Evolutionary conservation across 1,140 invertebrate species (phyloP), one percentile per base, ranked within the genome.

Genomic region (Drosophila ananassae): DNA sequence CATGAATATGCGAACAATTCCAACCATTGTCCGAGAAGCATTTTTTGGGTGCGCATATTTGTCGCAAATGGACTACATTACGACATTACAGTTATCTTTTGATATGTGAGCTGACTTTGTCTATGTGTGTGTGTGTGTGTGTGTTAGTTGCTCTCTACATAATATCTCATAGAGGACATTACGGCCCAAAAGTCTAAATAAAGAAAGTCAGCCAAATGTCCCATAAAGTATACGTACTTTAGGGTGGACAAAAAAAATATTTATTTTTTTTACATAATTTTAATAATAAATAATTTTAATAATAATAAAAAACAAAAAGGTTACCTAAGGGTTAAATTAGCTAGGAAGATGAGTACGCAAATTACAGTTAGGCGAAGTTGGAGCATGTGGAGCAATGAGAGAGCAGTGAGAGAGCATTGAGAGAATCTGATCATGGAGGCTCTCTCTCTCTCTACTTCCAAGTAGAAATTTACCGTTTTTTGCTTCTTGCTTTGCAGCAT

Each of bases 61-160:
- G 81, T 87, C 82, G 78, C 82, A 85, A 85, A 85, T 85, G 82
- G 82, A 85, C 73, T 85, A 85, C 81, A 85, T 84, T 84, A 84
- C 81, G 79, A 84, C 82, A 77, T 74, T 73, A 81, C 81, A 81
- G 82, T 85, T 85, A 85, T 84, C 81, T 84, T 62, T 73, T 80
- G 77, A 84, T 84, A 77, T 72, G 47, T 41, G 64, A 25, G 25
- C 41, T 13, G 3, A 37, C 9, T n/a, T 12, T 34, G 9, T 17
- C 9, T n/a, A 13, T 34, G 9, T 32, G 8, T 10, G 30, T 34
- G 34, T 12, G 34, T 37, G 3, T 37, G 34, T 37, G 39, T 76
- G 56, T 39, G 67, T 54, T 66, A 24, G 56, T 53, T 37, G 48
- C 44, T 47, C 44, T 22, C 17, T 30, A 53, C 54, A 34, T 72